Evolutionary conservation across 2,888 invertebrate species (phyloP).

Genomic region (Leptura quadrifasciata): DNA sequence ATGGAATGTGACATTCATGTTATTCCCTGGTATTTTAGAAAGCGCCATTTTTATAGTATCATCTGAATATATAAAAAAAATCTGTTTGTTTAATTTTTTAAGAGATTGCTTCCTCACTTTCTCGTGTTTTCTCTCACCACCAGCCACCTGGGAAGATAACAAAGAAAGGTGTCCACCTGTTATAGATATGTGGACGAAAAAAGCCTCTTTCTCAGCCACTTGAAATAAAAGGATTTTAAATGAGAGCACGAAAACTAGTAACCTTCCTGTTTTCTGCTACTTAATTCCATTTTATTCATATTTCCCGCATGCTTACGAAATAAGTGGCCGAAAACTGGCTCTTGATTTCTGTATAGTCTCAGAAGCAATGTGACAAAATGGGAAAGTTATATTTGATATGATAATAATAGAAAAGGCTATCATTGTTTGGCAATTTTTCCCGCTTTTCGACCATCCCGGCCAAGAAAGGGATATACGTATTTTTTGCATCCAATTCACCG

Average conservation of each 20-base stretch:
- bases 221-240: conserved; percentile 9
- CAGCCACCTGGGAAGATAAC: background rate
- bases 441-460: background rate
- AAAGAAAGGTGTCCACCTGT: background rate
- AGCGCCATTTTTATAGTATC: no score
- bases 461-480: background rate
- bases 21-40: no score
- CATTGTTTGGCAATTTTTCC: background rate
- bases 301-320: conserved; percentile 5
- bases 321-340: conserved; percentile 7
- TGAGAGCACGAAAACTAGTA: conserved; percentile 3
- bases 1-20: no score
- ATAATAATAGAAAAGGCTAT: conserved; percentile 5
- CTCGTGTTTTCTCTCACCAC: no score
- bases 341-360: background rate
- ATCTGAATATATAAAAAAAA: no score
- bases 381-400: background rate
- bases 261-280: background rate
- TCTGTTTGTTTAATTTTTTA: no score
- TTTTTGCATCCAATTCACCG: no score
- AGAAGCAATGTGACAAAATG: conserved; percentile 1
- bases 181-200: background rate
- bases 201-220: conserved; percentile 14
- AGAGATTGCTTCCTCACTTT: no score
- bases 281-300: background rate